Percentiles rank a stretch among this genome's conserved stretches.
phyloP scores from a whole-genome alignment of 1,140 invertebrate species.

The Sinonovacula constricta region DNA sequence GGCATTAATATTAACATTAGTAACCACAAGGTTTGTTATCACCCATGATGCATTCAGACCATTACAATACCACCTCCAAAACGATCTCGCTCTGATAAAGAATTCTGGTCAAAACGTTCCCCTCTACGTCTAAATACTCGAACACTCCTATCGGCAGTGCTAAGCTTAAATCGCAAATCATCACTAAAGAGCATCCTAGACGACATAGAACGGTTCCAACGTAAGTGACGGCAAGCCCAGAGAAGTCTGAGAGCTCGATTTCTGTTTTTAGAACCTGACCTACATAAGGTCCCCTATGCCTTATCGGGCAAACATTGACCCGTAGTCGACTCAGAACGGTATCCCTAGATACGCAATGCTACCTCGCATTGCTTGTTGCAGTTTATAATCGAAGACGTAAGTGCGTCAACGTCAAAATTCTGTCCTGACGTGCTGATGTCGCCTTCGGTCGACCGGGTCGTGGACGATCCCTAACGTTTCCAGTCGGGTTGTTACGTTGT shows the following conservation, averaged over 20 bases:
- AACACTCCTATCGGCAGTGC: neutral
- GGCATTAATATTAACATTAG: neutral
- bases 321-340: neutral
- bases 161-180: neutral
- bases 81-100: neutral
- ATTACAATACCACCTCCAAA: neutral
- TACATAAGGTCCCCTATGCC: neutral
- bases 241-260: neutral
- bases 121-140: neutral
- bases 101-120: neutral
- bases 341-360: neutral
- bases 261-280: neutral
- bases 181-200: neutral
- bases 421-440: constrained; percentile 7
- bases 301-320: neutral
- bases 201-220: neutral
- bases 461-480: neutral
- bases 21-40: constrained; percentile 6
- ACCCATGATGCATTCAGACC: neutral
- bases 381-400: constrained; percentile 5
- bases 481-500: neutral
- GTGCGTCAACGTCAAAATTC: constrained; percentile 9
- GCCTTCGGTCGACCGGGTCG: constrained; percentile 6
- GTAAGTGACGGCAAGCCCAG: constrained; percentile 1
- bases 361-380: neutral